Evolutionary conservation across 2,888 invertebrate species (phyloP).

Genomic region (Acanthosepion pharaonis): DNA sequence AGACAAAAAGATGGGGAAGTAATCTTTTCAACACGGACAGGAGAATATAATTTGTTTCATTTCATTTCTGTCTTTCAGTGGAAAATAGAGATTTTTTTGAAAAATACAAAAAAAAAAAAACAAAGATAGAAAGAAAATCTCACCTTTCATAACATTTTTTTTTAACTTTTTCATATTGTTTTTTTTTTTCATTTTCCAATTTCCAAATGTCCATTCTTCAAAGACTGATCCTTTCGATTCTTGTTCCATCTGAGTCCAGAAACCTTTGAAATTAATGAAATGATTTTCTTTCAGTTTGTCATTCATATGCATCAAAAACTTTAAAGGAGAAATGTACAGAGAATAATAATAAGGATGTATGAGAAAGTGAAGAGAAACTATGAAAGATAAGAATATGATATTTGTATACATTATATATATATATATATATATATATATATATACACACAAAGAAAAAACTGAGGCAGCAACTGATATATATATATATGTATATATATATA

Average conservation of each 20-base stretch:
- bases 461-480: no score
- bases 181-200: background rate
- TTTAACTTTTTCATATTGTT: background rate
- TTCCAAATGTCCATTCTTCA: background rate
- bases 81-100: background rate
- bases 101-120: background rate
- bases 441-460: no score
- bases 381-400: no score
- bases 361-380: no score
- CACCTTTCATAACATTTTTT: background rate
- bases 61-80: background rate
- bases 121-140: background rate
- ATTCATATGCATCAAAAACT: background rate
- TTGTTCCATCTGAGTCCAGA: background rate
- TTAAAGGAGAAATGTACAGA: background rate
- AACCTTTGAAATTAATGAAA: background rate
- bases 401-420: no score
- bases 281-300: background rate
- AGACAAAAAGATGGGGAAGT: background rate
- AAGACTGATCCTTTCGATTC: background rate
- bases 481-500: no score
- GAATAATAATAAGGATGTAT: no score
- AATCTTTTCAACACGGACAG: background rate
- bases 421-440: no score
- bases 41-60: slow-evolving; percentile 4